Evolutionary conservation across 2,797 vertebrate genomes (phyloP), one percentile per base, ranked within the genome.

Genomic region (Phoebastria nigripes): DNA sequence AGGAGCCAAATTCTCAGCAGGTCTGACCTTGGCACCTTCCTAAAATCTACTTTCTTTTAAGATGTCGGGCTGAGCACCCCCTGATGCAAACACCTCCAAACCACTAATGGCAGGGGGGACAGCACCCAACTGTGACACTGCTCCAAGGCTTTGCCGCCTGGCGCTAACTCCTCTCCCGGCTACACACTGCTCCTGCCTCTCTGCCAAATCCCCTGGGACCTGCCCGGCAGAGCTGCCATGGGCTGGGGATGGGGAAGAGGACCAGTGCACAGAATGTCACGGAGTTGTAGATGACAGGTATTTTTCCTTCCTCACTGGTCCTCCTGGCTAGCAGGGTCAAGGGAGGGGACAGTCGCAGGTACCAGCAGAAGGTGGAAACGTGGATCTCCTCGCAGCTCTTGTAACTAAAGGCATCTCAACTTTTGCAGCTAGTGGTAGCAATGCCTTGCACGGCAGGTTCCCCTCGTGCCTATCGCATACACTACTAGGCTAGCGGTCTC

Each of bases 391-490:
- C 2, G 0, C 35, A 78, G 59, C 4, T 3, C 44, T 61, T 18
- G 31, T 11, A 51, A 41, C 66, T 2, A 28, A 41, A 81, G 74
- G 49, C 63, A 29, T 65, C 81, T 21, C 12, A 33, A 18, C 14
- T 63, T 91, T 4, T 58, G 52, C 61, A 82, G 65, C 56, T 87
- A 49, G 33, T 26, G 59, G 77, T 56, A 90, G 74, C 65, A 61
- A 31, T 0, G 2, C 47, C 63, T 85, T 0, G 39, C 0, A 0
- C 0, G 8, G 71, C 11, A 19, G 49, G 28, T 33, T 59, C 41
- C 37, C 28, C 41, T n/a, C 0, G 0, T 39, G 67, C 67, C 91
- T 66, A 12, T 0, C 0, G 1, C 67, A 39, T 1, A 4, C 22
- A 1, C 82, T 74, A 8, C 5, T 42, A 4, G 19, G 61, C 72